These are phyloP conservation scores for Pseudopodoces humilis DNA, from an alignment of 2,113 vertebrate species.

Conservation along the genomic window DNA sequence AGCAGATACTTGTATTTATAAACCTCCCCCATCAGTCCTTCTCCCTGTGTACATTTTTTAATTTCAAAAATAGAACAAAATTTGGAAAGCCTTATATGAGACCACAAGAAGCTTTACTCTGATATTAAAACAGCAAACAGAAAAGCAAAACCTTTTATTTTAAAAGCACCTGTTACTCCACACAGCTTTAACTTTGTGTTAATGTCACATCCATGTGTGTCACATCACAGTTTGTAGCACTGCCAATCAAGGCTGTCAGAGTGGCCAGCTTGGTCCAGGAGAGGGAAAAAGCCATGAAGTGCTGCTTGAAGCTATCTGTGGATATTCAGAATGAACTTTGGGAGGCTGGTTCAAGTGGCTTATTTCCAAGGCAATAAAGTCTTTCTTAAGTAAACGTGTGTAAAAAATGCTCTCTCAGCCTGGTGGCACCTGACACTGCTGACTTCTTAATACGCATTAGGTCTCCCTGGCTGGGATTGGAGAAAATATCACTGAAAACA, in stretches of 20 bases:
- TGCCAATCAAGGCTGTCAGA: background rate
- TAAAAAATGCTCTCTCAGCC: background rate
- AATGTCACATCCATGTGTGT: accelerated
- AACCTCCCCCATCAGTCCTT: background rate
- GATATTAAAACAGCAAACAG: background rate
- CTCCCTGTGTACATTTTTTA: background rate
- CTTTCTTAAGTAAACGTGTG: background rate
- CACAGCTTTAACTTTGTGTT: background rate
- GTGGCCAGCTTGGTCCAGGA: background rate
- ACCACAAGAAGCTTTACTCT: background rate
- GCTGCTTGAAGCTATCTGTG: background rate
- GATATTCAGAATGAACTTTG: background rate
- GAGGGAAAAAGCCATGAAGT: background rate
- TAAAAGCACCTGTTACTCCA: background rate
- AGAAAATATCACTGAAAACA: background rate
- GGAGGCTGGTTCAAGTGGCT: background rate
- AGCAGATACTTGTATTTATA: background rate
- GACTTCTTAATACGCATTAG: background rate
- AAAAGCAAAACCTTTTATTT: background rate
- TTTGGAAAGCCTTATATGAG: background rate
- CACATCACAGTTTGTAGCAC: background rate
- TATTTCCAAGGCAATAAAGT: slow-evolving; percentile 45
- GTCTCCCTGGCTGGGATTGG: background rate
- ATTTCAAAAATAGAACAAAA: background rate
- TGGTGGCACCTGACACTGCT: slow-evolving; percentile 29